Evolutionary conservation across 2,113 vertebrate species (phyloP), one percentile per base, ranked within the genome.

Genomic region (Corapipo altera): DNA sequence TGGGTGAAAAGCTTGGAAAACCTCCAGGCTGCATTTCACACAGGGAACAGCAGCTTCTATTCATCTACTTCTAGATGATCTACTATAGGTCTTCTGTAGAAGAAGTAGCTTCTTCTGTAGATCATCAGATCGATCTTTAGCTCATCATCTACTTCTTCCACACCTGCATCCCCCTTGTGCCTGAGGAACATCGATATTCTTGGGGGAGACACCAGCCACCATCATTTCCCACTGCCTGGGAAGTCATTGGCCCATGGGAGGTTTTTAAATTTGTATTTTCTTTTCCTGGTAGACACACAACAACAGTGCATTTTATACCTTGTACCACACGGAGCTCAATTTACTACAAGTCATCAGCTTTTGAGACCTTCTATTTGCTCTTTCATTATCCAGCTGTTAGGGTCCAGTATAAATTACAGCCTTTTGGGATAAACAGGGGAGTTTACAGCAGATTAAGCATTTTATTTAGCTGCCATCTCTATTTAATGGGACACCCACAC

Each of bases 11-110:
- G 37, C 15, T 27, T 21, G 39, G 15, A 27, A 33, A 30, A 24
- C 9, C 41, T n/a, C 1, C 1, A 0, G 8, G 8, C 3, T 7
- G 4, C 0, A 0, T 4, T 12, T 48, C 54, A 22, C 1, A 9
- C 18, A 6, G 58, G 43, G 74, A 39, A 8, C n/a, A 22, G 65
- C 58, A n/a, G 57, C 41, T 51, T 12, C 19, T 41, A 8, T 1
- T 52, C 30, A 32, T 43, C 46, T 15, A 6, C 32, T 49, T 6
- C 41, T 11, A 15, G 15, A 11, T 61, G 58, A 61, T 37, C n/a
- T 26, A 26, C 58, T 61, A 16, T 8, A 35, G 58, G 16, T 37
- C n/a, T 35, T 35, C 57, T 35, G n/a, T 16, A 35, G 58, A 16
- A 16, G 23, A 9, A n/a, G 0, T 8, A 26, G 12, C 27, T 41